Evolutionary conservation across 2,888 invertebrate genomes (phyloP).

Genomic region (Digitonthophagus gazella): DNA sequence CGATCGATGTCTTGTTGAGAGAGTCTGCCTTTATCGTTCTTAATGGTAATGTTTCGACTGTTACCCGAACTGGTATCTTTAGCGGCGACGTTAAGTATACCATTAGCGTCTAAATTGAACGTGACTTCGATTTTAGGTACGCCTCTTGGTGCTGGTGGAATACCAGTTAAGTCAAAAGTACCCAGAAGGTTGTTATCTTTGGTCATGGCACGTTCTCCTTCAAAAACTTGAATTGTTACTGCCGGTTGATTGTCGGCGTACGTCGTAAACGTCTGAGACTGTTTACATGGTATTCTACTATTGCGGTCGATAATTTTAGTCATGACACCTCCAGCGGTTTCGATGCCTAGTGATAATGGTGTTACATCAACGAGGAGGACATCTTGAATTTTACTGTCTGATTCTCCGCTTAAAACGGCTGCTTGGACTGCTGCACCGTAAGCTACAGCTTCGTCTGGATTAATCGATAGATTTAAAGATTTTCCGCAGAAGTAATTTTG

Average conservation of each 20-base stretch:
- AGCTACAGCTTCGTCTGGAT: slow-evolving; percentile 49
- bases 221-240: slow-evolving; percentile 60
- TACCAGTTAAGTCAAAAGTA: slow-evolving; percentile 65
- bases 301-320: slow-evolving; percentile 60
- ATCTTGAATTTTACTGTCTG: slow-evolving; percentile 72
- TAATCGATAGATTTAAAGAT: slow-evolving; percentile 46
- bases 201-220: slow-evolving; percentile 80
- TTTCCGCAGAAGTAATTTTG: slow-evolving; percentile 72
- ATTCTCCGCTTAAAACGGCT: slow-evolving; percentile 47
- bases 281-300: slow-evolving; percentile 58
- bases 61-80: slow-evolving; percentile 63
- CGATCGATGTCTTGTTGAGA: slow-evolving; percentile 80
- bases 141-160: slow-evolving; percentile 69
- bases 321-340: slow-evolving; percentile 82
- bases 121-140: slow-evolving; percentile 69
- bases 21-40: slow-evolving; percentile 78
- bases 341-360: slow-evolving; percentile 70
- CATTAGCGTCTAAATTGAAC: slow-evolving; percentile 73
- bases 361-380: slow-evolving; percentile 68
- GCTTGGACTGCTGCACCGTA: slow-evolving; percentile 49
- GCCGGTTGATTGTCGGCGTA: slow-evolving; percentile 67
- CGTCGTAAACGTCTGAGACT: slow-evolving; percentile 62
- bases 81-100: slow-evolving; percentile 61
- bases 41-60: slow-evolving; percentile 73
- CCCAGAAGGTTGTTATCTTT: slow-evolving; percentile 73